Evolutionary conservation across 2,888 invertebrate genomes (phyloP).

Genomic region (Aphodius granarius): DNA sequence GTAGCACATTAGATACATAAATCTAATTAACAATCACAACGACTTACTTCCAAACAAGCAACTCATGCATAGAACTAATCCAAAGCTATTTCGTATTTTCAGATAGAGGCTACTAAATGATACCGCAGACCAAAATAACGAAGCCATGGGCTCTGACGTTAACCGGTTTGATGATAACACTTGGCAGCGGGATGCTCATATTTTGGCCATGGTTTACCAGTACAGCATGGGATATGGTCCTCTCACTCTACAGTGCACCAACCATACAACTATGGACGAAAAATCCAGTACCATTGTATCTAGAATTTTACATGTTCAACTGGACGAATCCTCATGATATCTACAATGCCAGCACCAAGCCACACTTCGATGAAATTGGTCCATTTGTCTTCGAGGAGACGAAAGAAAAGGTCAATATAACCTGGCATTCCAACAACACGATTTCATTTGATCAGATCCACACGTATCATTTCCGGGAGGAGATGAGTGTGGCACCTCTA

Average conservation of each 20-base stretch:
- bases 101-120: neutral
- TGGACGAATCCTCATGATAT: conserved; percentile 78
- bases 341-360: conserved; percentile 59
- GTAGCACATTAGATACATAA: neutral
- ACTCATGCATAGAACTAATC: neutral
- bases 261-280: conserved; percentile 72
- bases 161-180: conserved; percentile 26
- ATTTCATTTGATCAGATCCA: conserved; percentile 70
- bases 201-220: conserved; percentile 33
- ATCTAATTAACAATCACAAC: neutral
- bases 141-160: conserved; percentile 16
- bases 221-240: conserved; percentile 50
- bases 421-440: conserved; percentile 73
- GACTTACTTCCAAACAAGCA: neutral
- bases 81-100: neutral
- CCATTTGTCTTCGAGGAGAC: conserved; percentile 69
- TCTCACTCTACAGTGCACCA: conserved; percentile 64
- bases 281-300: conserved; percentile 63
- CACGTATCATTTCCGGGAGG: conserved; percentile 70
- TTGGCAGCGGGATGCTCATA: conserved; percentile 31
- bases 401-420: conserved; percentile 72
- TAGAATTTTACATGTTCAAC: conserved; percentile 75
- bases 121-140: neutral
- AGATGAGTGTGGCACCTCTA: conserved; percentile 68
- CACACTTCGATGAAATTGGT: conserved; percentile 60